Evolutionary conservation across 2,888 invertebrate genomes (phyloP).

Genomic region (Cephus runcator): DNA sequence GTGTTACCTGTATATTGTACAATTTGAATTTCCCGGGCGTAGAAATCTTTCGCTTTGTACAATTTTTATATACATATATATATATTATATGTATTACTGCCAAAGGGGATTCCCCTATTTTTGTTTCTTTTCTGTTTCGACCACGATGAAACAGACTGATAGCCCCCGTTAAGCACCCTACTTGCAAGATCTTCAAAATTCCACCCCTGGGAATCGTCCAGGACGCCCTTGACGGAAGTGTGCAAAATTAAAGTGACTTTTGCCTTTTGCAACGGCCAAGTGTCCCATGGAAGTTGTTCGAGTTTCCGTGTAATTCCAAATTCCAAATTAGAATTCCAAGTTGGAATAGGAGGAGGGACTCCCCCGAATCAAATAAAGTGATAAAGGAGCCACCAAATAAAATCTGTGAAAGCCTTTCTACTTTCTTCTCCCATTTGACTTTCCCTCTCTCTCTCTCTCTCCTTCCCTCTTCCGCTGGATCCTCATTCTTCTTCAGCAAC

Average conservation of each 20-base stretch:
- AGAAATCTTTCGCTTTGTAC: too few relatives aligned
- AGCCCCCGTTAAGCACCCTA: too few relatives aligned
- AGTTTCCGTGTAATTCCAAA: neutral
- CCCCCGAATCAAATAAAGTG: neutral
- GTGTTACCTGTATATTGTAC: neutral
- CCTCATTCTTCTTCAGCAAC: neutral
- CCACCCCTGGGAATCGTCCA: neutral
- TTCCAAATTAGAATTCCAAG: neutral
- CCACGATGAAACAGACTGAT: too few relatives aligned
- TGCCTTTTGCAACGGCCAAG: neutral
- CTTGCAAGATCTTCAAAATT: neutral
- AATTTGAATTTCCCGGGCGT: neutral
- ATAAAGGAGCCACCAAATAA: neutral
- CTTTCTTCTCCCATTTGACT: neutral
- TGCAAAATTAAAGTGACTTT: neutral
- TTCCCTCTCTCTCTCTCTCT: neutral
- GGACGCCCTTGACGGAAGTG: neutral
- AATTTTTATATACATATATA: too few relatives aligned
- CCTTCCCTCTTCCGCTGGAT: neutral
- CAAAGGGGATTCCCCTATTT: too few relatives aligned
- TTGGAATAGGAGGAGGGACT: neutral
- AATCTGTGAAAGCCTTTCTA: neutral
- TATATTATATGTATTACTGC: neutral
- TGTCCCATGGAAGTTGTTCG: neutral
- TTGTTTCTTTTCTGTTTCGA: too few relatives aligned